A percentile compares a stretch with the other conserved stretches of the same genome.
These are phyloP conservation scores for Tichodroma muraria DNA, from an alignment of 2,113 vertebrate genomes.

Conservation along the genomic window DNA sequence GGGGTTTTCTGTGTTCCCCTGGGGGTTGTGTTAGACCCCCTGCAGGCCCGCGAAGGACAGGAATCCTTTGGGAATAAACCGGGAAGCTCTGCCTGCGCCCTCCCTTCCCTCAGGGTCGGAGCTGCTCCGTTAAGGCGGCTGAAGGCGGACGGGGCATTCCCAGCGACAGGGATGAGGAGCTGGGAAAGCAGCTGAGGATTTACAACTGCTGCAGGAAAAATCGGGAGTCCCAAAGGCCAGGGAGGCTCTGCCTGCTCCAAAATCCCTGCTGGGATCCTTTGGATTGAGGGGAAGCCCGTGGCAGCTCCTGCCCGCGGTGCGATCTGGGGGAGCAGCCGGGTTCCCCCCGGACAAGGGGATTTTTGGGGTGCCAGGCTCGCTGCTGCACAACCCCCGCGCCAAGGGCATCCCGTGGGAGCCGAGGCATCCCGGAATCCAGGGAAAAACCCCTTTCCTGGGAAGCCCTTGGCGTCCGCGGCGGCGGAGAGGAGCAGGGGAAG, in stretches of 20 bases:
- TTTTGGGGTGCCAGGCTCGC: not conserved
- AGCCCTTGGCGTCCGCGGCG: accelerated
- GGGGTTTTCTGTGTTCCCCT: not conserved
- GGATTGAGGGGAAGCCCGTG: accelerated
- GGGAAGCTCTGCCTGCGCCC: not conserved
- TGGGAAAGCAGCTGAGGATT: not conserved
- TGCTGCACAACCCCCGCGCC: accelerated
- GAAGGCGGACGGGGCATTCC: not conserved
- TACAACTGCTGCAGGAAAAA: not conserved
- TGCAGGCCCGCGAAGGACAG: not conserved
- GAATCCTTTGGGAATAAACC: not conserved
- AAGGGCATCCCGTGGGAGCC: not conserved
- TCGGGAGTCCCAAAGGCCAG: not conserved
- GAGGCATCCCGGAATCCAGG: not conserved
- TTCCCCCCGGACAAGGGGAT: accelerated
- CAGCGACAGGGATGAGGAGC: not conserved
- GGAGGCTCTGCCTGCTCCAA: not conserved
- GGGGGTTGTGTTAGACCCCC: not conserved
- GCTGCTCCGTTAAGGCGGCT: not conserved
- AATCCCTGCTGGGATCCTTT: not conserved
- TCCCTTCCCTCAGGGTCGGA: not conserved
- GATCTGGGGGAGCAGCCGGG: not conserved
- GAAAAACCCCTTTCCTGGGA: not conserved
- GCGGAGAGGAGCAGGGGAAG: not conserved
- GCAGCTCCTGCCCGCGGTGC: not conserved